Conservation (phyloP, 2,797 vertebrate genomes). For the Anas bahamensis region DNA sequence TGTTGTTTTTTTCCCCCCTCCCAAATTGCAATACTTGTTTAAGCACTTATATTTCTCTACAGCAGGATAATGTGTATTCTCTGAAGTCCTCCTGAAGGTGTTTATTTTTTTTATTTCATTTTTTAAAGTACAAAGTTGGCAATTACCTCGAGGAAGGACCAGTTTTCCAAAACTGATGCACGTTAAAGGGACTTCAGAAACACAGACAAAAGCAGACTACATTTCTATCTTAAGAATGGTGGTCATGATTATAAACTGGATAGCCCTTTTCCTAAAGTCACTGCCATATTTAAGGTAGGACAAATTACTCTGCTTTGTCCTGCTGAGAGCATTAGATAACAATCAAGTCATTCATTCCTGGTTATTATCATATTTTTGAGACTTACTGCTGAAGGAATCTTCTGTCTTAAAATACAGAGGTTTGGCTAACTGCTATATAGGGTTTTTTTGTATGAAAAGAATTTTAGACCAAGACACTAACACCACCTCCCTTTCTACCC, state of each 20-base stretch:
- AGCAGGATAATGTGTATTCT: background rate
- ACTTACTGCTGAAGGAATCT: slow-evolving; percentile 35
- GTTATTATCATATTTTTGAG: background rate
- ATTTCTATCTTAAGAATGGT: background rate
- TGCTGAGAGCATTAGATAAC: background rate
- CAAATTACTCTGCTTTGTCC: background rate
- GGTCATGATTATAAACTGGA: background rate
- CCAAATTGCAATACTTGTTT: background rate
- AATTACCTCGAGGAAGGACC: background rate
- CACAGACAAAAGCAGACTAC: background rate
- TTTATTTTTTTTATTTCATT: background rate
- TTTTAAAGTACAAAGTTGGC: background rate
- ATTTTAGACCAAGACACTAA: background rate
- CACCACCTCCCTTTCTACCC: background rate
- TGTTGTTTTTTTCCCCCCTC: background rate
- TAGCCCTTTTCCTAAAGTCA: slow-evolving; percentile 6
- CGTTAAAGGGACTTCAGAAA: background rate
- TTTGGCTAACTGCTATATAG: no score
- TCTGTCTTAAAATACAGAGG: background rate
- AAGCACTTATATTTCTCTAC: background rate
- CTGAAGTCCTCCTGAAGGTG: background rate
- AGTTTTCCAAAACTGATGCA: background rate
- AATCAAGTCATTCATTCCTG: slow-evolving; percentile 26
- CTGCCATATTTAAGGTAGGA: background rate
- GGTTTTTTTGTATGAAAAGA: background rate